phyloP scores from a whole-genome alignment of 2,888 invertebrate species.

The Lordiphosa fenestrarum region DNA sequence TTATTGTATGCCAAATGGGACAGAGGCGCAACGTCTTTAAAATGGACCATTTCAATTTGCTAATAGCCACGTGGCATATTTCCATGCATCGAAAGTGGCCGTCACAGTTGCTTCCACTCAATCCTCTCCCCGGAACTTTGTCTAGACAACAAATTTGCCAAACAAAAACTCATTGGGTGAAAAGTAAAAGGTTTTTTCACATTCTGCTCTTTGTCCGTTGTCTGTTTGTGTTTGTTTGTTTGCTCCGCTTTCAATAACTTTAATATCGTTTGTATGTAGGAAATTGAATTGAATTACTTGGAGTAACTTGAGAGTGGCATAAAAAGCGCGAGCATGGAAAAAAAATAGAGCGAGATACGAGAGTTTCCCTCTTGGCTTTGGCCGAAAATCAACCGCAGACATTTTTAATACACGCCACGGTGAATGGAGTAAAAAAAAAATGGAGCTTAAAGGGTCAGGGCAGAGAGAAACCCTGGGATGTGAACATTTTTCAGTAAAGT shows the following conservation, averaged over 20 bases:
- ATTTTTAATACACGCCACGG: conserved; percentile 24
- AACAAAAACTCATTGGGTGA: conserved; percentile 35
- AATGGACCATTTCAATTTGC: conserved; percentile 59
- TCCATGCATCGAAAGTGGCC: conserved; percentile 43
- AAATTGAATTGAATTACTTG: conserved; percentile 68
- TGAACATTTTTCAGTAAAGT: conserved; percentile 42
- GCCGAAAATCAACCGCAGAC: conserved; percentile 35
- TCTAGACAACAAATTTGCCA: conserved; percentile 63
- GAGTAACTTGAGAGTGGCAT: conserved; percentile 37
- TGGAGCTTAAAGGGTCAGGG: background rate
- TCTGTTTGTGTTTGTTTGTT: conserved; percentile 29
- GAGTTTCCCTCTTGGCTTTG: conserved; percentile 9
- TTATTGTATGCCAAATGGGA: conserved; percentile 28
- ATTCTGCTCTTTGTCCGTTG: conserved; percentile 31
- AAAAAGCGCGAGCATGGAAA: conserved; percentile 1
- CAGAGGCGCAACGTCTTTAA: conserved; percentile 18
- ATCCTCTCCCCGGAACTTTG: conserved; percentile 24
- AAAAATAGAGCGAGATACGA: conserved; percentile 8
- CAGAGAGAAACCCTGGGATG: conserved; percentile 22
- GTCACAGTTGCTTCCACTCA: conserved; percentile 15
- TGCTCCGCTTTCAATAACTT: conserved; percentile 58
- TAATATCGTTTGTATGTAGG: conserved; percentile 55
- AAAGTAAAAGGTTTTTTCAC: conserved; percentile 61
- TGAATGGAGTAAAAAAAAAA: conserved; percentile 6
- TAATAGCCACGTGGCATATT: conserved; percentile 65